Evolutionary conservation across 2,797 vertebrate genomes (phyloP), one percentile per base, ranked within the genome.

Genomic region (Cheirogaleus major): DNA sequence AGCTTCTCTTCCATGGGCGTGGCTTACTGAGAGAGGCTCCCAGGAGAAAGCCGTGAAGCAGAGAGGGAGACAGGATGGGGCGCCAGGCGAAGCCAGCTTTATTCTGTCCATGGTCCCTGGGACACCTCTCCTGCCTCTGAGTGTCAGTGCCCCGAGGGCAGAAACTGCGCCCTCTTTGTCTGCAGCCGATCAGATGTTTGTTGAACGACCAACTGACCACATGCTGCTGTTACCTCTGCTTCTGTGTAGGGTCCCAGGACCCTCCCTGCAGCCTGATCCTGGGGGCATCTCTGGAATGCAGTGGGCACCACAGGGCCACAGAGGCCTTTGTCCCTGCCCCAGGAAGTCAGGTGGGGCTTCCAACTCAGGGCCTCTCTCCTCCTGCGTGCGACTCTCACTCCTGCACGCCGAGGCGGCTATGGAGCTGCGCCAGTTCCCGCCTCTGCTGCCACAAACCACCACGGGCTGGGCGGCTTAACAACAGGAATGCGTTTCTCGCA

Each of bases 361-460:
- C 18, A 4, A 25, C 48, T 12, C 43, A 9, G 35, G 52, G 15
- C 35, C 57, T 5, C 1, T n/a, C 70, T 0, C 15, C 41, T 18
- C 10, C 30, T 4, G 10, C 25, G 18, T 0, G 0, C 10, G 0
- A 35, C 52, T 41, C 73, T 25, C 11, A 8, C n/a, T 45, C 59
- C 30, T 23, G 13, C 27, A 2, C 55, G 0, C 30, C 1, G 30
- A 43, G 43, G 41, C 2, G 65, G 25, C 61, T 20, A 22, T 63
- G 30, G 23, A 23, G 0, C 27, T 7, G 27, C 1, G 0, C 30
- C 14, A 0, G 14, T 13, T 10, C 52, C 18, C 3, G n/a, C 10
- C 14, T 50, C 13, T 45, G 55, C 79, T 5, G 9, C 10, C 0
- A 45, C 4, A 30, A 67, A 18, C 65, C 32, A 67, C n/a, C n/a